These are phyloP conservation scores for Mormoops blainvillei DNA, from an alignment of 2,113 vertebrate species.

Conservation along the genomic window DNA sequence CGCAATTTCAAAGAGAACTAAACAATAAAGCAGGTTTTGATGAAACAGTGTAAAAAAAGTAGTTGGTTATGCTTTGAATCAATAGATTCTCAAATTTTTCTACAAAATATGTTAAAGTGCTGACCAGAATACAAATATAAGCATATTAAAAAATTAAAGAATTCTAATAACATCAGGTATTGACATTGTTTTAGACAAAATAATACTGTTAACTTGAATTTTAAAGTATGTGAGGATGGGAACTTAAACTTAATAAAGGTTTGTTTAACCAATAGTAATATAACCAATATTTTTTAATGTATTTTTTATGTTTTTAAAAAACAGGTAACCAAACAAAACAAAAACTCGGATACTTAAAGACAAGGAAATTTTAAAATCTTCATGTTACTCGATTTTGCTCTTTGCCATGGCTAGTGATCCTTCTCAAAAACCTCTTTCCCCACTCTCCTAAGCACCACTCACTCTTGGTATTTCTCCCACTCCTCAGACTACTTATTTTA, in stretches of 20 bases:
- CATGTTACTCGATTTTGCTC: not conserved
- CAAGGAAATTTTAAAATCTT: not conserved
- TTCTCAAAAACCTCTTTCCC: not conserved
- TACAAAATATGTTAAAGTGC: not conserved
- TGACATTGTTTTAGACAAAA: not conserved
- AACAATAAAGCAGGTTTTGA: not conserved
- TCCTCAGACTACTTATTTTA: not conserved
- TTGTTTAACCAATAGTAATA: not conserved
- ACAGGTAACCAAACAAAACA: not conserved
- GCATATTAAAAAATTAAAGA: not conserved
- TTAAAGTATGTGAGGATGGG: not conserved
- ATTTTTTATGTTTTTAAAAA: not conserved
- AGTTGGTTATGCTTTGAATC: not conserved
- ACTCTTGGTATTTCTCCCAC: not conserved
- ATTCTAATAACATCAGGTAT: not conserved
- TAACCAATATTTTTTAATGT: not conserved
- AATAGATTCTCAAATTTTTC: not conserved
- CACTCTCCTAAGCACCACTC: not conserved
- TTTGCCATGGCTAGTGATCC: not conserved
- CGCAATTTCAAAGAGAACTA: not conserved
- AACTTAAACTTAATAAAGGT: not conserved
- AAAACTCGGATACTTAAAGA: not conserved
- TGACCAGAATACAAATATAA: not conserved
- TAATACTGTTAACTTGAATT: not conserved
- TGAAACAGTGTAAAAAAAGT: not conserved